Base-by-base conservation (phyloP, 2,888 invertebrate species). In the Netelia fuscicornis region DNA sequence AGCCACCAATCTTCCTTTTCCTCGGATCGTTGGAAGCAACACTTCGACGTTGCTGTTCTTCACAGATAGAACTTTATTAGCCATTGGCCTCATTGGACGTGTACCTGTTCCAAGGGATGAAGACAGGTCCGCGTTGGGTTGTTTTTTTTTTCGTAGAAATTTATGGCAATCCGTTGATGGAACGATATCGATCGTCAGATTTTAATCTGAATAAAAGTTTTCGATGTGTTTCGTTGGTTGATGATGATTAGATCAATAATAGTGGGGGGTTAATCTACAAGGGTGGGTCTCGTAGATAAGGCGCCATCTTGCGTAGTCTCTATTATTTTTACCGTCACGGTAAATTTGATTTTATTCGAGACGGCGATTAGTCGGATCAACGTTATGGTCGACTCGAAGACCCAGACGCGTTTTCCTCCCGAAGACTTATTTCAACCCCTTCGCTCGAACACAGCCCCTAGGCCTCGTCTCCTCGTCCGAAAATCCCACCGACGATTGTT, bases 401-500 rank as follows among this genome's bases (percentile, higher is more conserved):
- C 76, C 72, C 48, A 72, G 25, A 77, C 72, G 68, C 77, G 74
- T 84, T 65, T 60, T 72, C 30, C 56, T 60, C 17, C 9, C 48
- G 11, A 58, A 65, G 71, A 74, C 72, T 83, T 68, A 83, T 68
- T 74, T 64, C 77, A 48, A 68, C 68, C 37, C 30, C 20, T 25
- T 62, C 11, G 20, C 62, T 48, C 42, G 30, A 54, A 60, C 42
- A 30, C 30, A 30, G 5, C n/a, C 60, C 68, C 68, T 54, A 62
- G 37, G 68, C 23, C 64, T 30, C 30, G 30, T 56, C 60, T 42
- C 42, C 37, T 11, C 37, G 80, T 44, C 67, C 83, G 72, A 78
- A 78, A 67, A 78, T 80, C 80, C 54, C 23, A 60, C 62, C 87
- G 88, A 82, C 87, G 87, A 90, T 90, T 91, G 90, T 91, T 90